Percentiles rank a stretch among this genome's conserved stretches.
Evolutionary conservation across 2,888 invertebrate species (phyloP).

Genomic region (Dasypogon diadema): DNA sequence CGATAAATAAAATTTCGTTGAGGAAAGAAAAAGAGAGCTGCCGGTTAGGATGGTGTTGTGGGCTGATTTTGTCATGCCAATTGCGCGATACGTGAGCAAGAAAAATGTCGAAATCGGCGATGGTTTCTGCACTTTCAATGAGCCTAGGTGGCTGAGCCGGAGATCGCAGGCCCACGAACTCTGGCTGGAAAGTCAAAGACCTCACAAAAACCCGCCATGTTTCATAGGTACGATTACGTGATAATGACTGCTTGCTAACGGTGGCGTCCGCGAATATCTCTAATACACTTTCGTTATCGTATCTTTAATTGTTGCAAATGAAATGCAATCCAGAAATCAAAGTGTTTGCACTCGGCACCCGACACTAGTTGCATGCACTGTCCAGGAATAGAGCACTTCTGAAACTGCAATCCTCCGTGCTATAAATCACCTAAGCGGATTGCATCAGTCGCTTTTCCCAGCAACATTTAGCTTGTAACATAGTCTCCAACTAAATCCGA

Average conservation of each 20-base stretch:
- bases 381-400: not conserved
- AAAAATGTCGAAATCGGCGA: slow-evolving; percentile 31
- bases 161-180: slow-evolving; percentile 22
- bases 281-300: not conserved
- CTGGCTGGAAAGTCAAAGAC: slow-evolving; percentile 27
- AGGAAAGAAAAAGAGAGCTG: slow-evolving; percentile 21
- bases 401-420: not conserved
- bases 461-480: slow-evolving; percentile 38
- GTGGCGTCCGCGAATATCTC: not conserved
- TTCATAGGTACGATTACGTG: slow-evolving; percentile 15
- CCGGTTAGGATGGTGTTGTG: slow-evolving; percentile 14
- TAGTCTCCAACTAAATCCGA: slow-evolving; percentile 32
- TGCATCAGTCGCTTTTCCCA: slow-evolving; percentile 21
- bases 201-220: not conserved
- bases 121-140: slow-evolving; percentile 48
- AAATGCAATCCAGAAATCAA: not conserved
- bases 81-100: slow-evolving; percentile 32
- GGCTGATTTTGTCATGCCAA: slow-evolving; percentile 43
- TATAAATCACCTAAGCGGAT: slow-evolving; percentile 30
- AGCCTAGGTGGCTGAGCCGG: slow-evolving; percentile 4
- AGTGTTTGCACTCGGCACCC: not conserved
- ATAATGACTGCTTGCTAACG: not conserved
- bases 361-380: not conserved
- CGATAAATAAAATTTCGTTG: slow-evolving; percentile 14
- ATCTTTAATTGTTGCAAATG: slow-evolving; percentile 20